These are phyloP conservation scores for Halisarca cf. caerulea DNA, from an alignment of 37 sponge, comb jelly and placozoan genomes.

Conservation along the genomic window DNA sequence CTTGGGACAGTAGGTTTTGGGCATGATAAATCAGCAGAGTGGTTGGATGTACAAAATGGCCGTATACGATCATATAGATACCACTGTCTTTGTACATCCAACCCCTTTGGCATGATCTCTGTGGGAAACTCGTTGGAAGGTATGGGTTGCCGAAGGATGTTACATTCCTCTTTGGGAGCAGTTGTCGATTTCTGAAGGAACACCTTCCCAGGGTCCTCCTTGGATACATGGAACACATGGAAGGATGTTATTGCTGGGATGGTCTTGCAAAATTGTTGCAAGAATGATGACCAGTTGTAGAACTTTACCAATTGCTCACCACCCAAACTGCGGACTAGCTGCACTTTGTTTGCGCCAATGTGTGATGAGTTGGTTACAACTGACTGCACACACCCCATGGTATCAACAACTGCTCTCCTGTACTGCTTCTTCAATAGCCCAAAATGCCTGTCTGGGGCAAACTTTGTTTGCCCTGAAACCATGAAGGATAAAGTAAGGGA, in stretches of 20 bases:
- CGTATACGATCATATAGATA: not conserved
- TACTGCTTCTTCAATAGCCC: not conserved
- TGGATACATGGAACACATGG: not conserved
- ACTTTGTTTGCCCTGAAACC: slow-evolving; percentile 13
- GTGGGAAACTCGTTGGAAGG: not conserved
- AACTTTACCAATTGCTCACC: not conserved
- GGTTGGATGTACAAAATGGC: not conserved
- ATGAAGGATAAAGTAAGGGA: not conserved
- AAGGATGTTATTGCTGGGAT: slow-evolving; percentile 2
- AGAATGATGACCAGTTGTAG: not conserved
- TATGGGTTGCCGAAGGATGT: not conserved
- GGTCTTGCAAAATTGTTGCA: not conserved
- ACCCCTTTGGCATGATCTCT: not conserved
- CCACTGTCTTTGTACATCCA: not conserved
- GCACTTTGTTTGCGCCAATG: not conserved
- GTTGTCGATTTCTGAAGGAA: not conserved
- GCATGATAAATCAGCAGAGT: not conserved
- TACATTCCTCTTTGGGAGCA: not conserved
- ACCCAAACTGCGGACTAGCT: not conserved
- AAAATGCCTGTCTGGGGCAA: not conserved
- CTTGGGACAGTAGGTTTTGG: not conserved
- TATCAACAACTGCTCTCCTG: not conserved
- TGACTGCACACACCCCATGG: not conserved
- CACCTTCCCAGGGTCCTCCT: slow-evolving; percentile 2
- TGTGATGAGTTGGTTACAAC: not conserved